phyloP scores from a whole-genome alignment of 64 coral and sea anemone genomes.

The Dendronephthya gigantea region DNA sequence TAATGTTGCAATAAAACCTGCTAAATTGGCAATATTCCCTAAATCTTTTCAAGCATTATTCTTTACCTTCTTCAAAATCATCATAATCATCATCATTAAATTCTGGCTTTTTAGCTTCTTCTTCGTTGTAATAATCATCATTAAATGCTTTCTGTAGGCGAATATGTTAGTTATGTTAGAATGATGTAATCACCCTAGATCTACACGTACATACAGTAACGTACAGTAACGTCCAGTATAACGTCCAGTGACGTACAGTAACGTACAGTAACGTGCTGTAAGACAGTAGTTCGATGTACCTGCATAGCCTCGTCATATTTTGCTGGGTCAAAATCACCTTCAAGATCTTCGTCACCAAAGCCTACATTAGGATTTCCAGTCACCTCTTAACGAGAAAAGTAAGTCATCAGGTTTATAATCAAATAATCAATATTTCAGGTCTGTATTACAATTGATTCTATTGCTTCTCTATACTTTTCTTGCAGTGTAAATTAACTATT shows the following conservation, averaged over 20 bases:
- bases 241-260: too few relatives aligned
- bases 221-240: too few relatives aligned
- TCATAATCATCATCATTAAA: slow-evolving; percentile 74
- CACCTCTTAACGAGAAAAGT: slow-evolving; percentile 36
- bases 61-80: slow-evolving; percentile 44
- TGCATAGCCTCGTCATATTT: slow-evolving; percentile 83
- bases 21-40: too few relatives aligned
- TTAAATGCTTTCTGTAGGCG: slow-evolving; percentile 74
- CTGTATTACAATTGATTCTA: too few relatives aligned
- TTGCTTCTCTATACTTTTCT: too few relatives aligned
- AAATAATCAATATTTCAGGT: too few relatives aligned
- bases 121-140: slow-evolving; percentile 77
- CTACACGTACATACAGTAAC: background rate
- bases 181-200: too few relatives aligned
- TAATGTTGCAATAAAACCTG: too few relatives aligned
- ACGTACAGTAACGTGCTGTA: too few relatives aligned
- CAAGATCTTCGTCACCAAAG: slow-evolving; percentile 85
- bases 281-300: slow-evolving; percentile 17
- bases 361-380: slow-evolving; percentile 94
- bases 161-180: background rate
- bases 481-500: too few relatives aligned
- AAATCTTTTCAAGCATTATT: background rate
- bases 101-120: slow-evolving; percentile 65
- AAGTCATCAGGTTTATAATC: background rate
- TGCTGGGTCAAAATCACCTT: slow-evolving; percentile 87